Evolutionary conservation across 1,140 invertebrate species (phyloP), one percentile per base, ranked within the genome.

Genomic region (Aphaenogaster rudis): DNA sequence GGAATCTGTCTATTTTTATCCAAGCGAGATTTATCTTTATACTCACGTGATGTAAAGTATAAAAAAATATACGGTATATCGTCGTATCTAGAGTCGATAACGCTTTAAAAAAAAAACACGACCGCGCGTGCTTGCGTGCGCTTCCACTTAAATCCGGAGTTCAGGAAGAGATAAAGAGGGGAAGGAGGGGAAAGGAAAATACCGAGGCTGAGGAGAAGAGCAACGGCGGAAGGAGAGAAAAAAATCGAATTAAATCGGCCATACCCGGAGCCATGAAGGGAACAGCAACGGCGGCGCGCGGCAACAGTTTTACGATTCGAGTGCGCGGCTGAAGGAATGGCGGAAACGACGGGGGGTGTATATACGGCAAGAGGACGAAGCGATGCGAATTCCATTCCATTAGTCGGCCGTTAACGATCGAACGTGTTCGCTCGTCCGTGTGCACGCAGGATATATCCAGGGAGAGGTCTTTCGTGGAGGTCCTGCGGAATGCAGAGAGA

Each of bases 381-480:
- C 78, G 66, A 90, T 67, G 89, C 84, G 90, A 91, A 89, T 91
- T 91, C 87, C 87, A 91, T 91, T 91, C 90, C 90, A 91, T 91
- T 91, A 91, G 90, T 88, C 85, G 85, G 21, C 88, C 76, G 85
- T 89, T 91, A 91, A 91, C 90, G 88, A 91, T 91, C 90, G 88
- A 91, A 91, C 85, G 90, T 91, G 90, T 78, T 74, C 76, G 76
- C 59, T 77, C 85, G 74, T 48, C 74, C 82, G 77, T 91, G 81
- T 69, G 77, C 66, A 91, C 90, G 86, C 77, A 72, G 81, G 86
- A 88, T 90, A 78, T 78, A 90, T 86, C 50, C 52, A 61, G 59
- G 45, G 63, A 90, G 42, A 64, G 52, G 50, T 80, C 50, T 81
- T 74, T 54, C 71, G 42, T 61, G 33, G 64, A 39, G 64, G 13